Evolutionary conservation across 2,113 vertebrate species (phyloP), one percentile per base, ranked within the genome.

Genomic region (Dasyornis broadbenti): DNA sequence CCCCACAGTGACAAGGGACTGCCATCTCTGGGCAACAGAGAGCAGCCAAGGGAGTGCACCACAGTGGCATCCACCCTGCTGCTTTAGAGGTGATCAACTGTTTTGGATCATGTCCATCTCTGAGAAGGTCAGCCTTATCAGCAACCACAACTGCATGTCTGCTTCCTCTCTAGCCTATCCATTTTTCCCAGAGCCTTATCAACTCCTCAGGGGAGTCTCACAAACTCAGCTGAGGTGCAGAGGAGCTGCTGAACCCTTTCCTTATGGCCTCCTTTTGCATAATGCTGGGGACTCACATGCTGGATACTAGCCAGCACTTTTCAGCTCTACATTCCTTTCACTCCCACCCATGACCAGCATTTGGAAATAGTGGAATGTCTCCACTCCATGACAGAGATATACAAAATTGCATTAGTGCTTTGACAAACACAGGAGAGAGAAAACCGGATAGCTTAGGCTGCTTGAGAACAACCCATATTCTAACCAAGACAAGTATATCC

Each of bases 31-130:
- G 20, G 22, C 40, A 60, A 1, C 20, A 50, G 13, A 52, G 35
- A 64, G 19, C 0, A 0, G 44, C 53, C 80, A 65, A 24, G 8
- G n/a, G 5, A 56, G 9, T 13, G 19, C 45, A 17, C 14, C 39
- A 28, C n/a, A 11, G 1, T 4, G 7, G 26, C 37, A 61, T 23
- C n/a, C 84, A 70, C 3, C 15, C 50, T 26, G 31, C 14, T 0
- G 2, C 54, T 45, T 27, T 31, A 23, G 35, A 73, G 24, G 2
- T 33, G 59, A n/a, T 49, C 42, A 24, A 0, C 26, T 60, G 17
- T 9, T 57, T 22, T 30, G 13, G 26, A 20, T 18, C 40, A 13
- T 8, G 15, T 13, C 26, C 27, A 52, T 18, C 53, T 52, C 63
- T 40, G 49, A 72, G 31, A 65, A 6, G 5, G 21, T 20, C 2